Conservation (phyloP, 2,888 invertebrate species). For the Drosophila greeni region DNA sequence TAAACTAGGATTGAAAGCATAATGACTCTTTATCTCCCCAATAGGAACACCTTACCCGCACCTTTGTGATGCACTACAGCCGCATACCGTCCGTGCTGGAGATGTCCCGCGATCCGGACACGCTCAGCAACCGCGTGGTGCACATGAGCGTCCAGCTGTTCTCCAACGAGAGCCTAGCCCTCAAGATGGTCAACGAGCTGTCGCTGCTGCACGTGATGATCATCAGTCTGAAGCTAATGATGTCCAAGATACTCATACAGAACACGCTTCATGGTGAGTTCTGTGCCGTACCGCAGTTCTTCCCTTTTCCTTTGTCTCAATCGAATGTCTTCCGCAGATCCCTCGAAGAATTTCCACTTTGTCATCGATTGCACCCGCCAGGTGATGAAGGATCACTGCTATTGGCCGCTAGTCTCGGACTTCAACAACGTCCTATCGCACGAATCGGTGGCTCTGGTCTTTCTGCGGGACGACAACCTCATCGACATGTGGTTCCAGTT, state of each 20-base stretch:
- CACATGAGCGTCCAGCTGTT: constrained; percentile 98
- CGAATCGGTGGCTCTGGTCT: constrained; percentile 92
- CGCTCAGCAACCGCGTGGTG: constrained; percentile 95
- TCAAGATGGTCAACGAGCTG: constrained; percentile 93
- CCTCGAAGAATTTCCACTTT: constrained; percentile 88
- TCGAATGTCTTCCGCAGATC: constrained; percentile 80
- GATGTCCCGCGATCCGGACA: constrained; percentile 91
- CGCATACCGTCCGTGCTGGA: constrained; percentile 95
- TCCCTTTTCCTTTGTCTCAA: constrained; percentile 1
- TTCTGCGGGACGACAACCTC: constrained; percentile 92
- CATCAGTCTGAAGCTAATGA: constrained; percentile 93
- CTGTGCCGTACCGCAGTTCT: not conserved
- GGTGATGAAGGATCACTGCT: constrained; percentile 98
- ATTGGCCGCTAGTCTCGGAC: constrained; percentile 98
- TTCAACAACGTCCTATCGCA: constrained; percentile 97
- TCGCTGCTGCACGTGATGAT: constrained; percentile 96
- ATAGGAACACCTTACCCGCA: constrained; percentile 93
- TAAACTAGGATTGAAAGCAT: too few relatives aligned
- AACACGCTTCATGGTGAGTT: constrained; percentile 89
- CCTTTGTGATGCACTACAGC: constrained; percentile 97
- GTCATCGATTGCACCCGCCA: constrained; percentile 95
- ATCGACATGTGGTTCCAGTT: constrained; percentile 98
- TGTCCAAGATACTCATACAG: constrained; percentile 92
- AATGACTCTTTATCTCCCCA: not conserved
- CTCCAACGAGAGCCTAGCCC: constrained; percentile 94